Evolutionary conservation across 2,113 vertebrate species (phyloP), one percentile per base, ranked within the genome.

Genomic region (Corvus moneduloides): DNA sequence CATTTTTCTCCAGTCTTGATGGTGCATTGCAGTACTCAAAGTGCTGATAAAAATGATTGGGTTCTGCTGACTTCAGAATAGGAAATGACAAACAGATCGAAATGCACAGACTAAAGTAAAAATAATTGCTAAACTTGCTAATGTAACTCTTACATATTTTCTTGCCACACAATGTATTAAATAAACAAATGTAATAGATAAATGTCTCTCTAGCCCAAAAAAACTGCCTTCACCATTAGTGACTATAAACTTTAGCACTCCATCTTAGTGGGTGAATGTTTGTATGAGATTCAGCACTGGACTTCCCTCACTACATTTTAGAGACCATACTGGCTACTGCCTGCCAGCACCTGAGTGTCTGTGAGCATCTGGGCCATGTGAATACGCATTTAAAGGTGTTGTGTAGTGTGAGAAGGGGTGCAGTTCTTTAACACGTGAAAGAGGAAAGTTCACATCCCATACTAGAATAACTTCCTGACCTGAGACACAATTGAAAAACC

Each of bases 11-110:
- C 46, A 64, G 56, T 64, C 49, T 90, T 84, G 78, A 33, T 55
- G 90, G 72, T 72, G 89, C 91, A 92, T 82, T 83, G 59, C 84
- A 66, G 51, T 68, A 48, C 55, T 87, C 94, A 46, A 93, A 74
- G 35, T 54, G 26, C 61, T 90, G 72, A 95, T 96, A 94, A 76
- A 92, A 98, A 88, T 85, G 35, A 93, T 93, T 90, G 85, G 62
- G 22, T 95, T 85, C 75, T 84, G 44, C 83, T 94, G 87, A 83
- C 51, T 46, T 67, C 28, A 84, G 61, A 92, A 89, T 77, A 66
- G 94, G 27, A 96, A 94, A 93, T 91, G 88, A 51, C 84, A 89
- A 93, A 81, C 49, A 80, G 68, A 76, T 88, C 4, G 11, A 97
- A 96, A 96, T 18, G 68, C 74, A 86, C 56, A 75, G 49, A 75